Evolutionary conservation across 2,113 vertebrate species (phyloP), one percentile per base, ranked within the genome.

Genomic region (Dunckerocampus dactyliophorus): DNA sequence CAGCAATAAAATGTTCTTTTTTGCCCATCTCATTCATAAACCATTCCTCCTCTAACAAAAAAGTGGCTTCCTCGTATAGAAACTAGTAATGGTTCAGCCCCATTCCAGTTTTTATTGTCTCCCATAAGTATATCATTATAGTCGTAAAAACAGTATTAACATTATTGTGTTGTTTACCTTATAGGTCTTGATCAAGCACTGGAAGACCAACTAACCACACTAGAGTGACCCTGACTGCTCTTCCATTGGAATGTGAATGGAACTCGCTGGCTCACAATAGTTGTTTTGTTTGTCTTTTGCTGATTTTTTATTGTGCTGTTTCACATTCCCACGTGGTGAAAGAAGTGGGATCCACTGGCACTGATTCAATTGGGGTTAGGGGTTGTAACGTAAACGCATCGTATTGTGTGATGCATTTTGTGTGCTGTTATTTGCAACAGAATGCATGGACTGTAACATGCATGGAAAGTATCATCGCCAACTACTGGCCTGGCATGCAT

Each of bases 221-320:
- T 28, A 48, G 63, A 71, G 65, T 62, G 74, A 81, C 57, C 71
- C 70, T 77, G 76, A 74, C 71, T 75, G 63, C 81, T 81, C 76
- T 85, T 89, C 84, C 71, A 86, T 78, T 79, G 74, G 82, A 89
- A 87, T 90, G 89, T 90, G 87, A 90, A 90, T 86, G 85, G 86
- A 82, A 82, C 82, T 69, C 56, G 62, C 74, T 72, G 43, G 56
- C 73, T 78, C 47, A 56, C 75, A 75, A 63, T 71, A 75, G 62
- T 53, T 77, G 46, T 47, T 60, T 7, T 20, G 19, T 51, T 22
- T 20, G 11, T 51, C 20, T 49, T 49, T 49, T 49, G 7, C 15
- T 48, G 16, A 54, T 71, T 63, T 47, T 79, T 69, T 46, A 77
- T 65, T 79, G 68, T 56, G 42, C 8, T 63, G 60, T 69, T 76